These are phyloP conservation scores for Tyrannus savana DNA, from an alignment of 2,113 vertebrate genomes.

Conservation along the genomic window DNA sequence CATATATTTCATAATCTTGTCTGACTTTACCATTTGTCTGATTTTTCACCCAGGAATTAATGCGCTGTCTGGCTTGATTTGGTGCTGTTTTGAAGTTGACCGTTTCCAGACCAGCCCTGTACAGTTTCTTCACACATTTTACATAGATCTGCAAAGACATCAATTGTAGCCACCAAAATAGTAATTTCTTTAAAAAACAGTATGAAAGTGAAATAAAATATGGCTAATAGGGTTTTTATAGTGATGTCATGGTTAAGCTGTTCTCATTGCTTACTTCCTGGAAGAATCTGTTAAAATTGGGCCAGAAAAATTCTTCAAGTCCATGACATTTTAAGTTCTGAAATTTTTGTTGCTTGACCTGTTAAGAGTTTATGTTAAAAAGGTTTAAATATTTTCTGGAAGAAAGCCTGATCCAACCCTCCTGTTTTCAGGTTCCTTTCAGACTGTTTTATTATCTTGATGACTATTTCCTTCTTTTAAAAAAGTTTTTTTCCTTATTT, in stretches of 20 bases:
- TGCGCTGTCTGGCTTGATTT: constrained; percentile 79
- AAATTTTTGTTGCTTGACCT: background rate
- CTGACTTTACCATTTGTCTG: constrained; percentile 82
- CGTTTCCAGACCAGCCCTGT: constrained; percentile 80
- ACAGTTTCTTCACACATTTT: constrained; percentile 81
- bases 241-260: background rate
- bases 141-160: constrained; percentile 79
- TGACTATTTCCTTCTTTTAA: background rate
- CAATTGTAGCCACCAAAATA: background rate
- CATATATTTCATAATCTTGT: background rate
- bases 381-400: background rate
- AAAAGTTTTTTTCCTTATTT: background rate
- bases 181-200: background rate
- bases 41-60: constrained; percentile 89
- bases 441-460: background rate
- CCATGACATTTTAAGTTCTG: background rate
- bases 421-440: background rate
- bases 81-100: constrained; percentile 82
- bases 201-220: background rate
- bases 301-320: background rate
- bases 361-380: background rate
- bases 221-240: background rate
- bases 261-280: background rate
- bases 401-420: background rate
- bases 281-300: background rate